Conservation (phyloP, 2,888 invertebrate genomes). For the Acanthosoma haemorrhoidale region DNA sequence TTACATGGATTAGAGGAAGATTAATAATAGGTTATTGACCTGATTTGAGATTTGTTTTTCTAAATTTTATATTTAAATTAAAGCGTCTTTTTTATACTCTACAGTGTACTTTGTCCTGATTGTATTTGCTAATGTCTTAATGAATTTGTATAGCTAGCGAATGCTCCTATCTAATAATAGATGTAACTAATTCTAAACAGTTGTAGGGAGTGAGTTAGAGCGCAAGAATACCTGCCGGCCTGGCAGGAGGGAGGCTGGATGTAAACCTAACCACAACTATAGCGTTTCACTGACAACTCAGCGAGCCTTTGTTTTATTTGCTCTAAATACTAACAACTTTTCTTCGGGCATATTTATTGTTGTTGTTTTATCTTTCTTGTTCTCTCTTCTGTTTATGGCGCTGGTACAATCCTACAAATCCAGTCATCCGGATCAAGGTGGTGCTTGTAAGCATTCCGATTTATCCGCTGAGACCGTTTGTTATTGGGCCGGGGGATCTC, state of each 20-base stretch:
- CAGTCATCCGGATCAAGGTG: neutral
- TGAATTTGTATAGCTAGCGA: too few relatives aligned
- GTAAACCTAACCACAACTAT: constrained; percentile 10
- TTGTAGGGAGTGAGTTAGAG: neutral
- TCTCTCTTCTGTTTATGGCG: neutral
- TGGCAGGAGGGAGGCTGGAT: neutral
- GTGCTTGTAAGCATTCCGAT: neutral
- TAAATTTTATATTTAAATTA: too few relatives aligned
- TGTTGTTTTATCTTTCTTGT: constrained; percentile 14
- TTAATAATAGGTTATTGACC: too few relatives aligned
- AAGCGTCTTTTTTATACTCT: too few relatives aligned
- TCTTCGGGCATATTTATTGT: neutral
- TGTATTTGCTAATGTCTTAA: too few relatives aligned
- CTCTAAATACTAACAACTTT: constrained; percentile 10
- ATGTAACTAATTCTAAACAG: neutral
- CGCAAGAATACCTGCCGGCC: neutral
- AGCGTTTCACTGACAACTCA: neutral
- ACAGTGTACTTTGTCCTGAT: too few relatives aligned
- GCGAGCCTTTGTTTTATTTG: constrained; percentile 8
- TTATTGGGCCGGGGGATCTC: neutral
- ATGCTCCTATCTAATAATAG: too few relatives aligned
- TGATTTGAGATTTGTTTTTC: too few relatives aligned
- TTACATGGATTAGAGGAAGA: too few relatives aligned
- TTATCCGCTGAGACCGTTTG: neutral
- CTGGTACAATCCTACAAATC: constrained; percentile 2